Base-by-base conservation (phyloP, 2,888 invertebrate species). In the Agrotis puta region DNA sequence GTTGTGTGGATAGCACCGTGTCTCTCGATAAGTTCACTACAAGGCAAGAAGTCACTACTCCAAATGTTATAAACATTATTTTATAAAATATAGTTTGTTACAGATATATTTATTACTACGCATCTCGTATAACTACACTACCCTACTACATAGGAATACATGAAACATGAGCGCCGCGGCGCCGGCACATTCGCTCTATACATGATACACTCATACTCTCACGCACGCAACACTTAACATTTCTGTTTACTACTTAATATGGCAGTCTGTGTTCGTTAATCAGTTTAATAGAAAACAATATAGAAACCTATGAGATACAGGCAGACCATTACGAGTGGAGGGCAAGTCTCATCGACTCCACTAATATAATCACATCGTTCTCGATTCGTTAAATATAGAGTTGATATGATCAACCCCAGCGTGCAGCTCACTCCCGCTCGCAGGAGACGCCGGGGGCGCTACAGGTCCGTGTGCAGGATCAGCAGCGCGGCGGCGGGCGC, bases 401-500 rank as follows among this genome's bases (percentile, higher is more conserved):
- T 51, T n/a, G 54, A 70, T 56, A 62, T 51, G 73, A 74, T 69
- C 62, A 24, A 51, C 50, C 27, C 39, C 16, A 27, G 20, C 33
- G n/a, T 7, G 4, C 65, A 27, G 13, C 33, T 11, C 63, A 20
- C n/a, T 18, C 33, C 18, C 70, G 5, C 20, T 2, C 11, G 14
- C 63, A 14, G 22, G 14, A 18, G 3, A 18, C 22, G 18, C 24
- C 22, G 18, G 6, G 18, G 18, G 68, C 45, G 72, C 84, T 90
- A 92, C 22, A 94, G 88, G 74, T 93, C 92, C 47, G 92, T 84
- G 87, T 89, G 94, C 85, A 94, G 89, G 79, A 94, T 91, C 85
- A 94, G 93, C 80, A 94, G 88, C 79, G 94, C 89, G 81, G 92
- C 87, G 79, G 89, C 74, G 67, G 90, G 85, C 70, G 89, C 82